A percentile compares a stretch with the other conserved stretches of the same genome.
phyloP scores from a whole-genome alignment of 2,113 vertebrate species.

The Xenus cinereus region DNA sequence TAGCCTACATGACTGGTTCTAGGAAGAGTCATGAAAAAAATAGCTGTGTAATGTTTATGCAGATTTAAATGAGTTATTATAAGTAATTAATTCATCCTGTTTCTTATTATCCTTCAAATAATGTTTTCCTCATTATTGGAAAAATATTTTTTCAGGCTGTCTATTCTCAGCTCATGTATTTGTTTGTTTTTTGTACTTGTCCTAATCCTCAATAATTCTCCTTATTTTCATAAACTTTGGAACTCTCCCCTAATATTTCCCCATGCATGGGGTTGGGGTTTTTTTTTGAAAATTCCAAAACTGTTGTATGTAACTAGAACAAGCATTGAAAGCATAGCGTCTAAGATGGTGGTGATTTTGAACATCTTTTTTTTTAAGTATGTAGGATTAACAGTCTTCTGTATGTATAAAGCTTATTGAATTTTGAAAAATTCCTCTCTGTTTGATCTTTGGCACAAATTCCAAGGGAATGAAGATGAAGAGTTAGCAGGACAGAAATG shows the following conservation, averaged over 20 bases:
- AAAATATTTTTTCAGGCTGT: neutral
- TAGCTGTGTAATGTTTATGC: neutral
- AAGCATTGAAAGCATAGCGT: neutral
- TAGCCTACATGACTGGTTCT: neutral
- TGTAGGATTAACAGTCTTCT: neutral
- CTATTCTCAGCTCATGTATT: neutral
- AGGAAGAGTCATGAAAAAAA: neutral
- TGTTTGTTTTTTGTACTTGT: constrained; percentile 8
- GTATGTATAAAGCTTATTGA: neutral
- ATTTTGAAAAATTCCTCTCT: neutral
- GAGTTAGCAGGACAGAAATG: neutral
- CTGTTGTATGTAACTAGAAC: neutral
- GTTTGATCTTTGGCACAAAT: neutral
- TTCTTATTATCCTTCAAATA: constrained; percentile 21
- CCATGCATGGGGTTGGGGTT: neutral
- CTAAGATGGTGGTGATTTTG: neutral
- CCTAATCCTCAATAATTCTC: neutral
- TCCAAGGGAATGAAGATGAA: neutral
- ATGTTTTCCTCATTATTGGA: neutral
- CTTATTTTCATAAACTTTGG: constrained; percentile 13
- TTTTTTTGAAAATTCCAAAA: neutral
- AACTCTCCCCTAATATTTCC: neutral
- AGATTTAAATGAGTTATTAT: neutral
- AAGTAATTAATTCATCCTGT: constrained; percentile 16
- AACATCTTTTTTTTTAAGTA: neutral